Evolutionary conservation across 2,113 vertebrate species (phyloP).

Genomic region (Sarotherodon lohbergeri): DNA sequence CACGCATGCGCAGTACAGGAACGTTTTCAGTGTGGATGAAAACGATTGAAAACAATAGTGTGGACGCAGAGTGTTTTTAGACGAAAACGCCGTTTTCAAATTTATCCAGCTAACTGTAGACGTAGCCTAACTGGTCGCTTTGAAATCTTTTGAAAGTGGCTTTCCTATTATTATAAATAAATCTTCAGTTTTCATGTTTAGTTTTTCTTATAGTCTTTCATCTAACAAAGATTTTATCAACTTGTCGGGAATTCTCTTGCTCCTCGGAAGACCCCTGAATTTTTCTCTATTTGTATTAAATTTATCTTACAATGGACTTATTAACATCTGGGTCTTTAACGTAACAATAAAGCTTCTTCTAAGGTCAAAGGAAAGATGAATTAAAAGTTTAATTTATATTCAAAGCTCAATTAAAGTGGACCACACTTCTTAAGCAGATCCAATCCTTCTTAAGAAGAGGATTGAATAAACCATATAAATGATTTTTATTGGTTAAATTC

Average conservation of each 20-base stretch:
- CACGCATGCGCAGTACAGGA: not conserved
- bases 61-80: not conserved
- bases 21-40: not conserved
- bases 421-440: not conserved
- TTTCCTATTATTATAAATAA: not conserved
- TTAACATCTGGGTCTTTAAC: not conserved
- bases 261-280: not conserved
- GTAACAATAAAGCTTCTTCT: not conserved
- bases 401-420: not conserved
- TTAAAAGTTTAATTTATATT: not conserved
- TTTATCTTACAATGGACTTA: not conserved
- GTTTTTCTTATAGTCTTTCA: not conserved
- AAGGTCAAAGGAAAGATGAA: not conserved
- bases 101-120: not conserved
- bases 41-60: not conserved
- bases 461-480: not conserved
- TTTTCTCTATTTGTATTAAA: not conserved
- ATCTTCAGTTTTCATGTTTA: not conserved
- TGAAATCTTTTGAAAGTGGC: not conserved
- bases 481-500: not conserved
- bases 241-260: not conserved
- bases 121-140: not conserved
- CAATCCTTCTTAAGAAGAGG: not conserved
- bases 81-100: not conserved
- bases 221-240: not conserved